Percentiles rank a stretch among this genome's conserved stretches.
Conservation (phyloP, 2,113 vertebrate species). For the Mixornis gularis region DNA sequence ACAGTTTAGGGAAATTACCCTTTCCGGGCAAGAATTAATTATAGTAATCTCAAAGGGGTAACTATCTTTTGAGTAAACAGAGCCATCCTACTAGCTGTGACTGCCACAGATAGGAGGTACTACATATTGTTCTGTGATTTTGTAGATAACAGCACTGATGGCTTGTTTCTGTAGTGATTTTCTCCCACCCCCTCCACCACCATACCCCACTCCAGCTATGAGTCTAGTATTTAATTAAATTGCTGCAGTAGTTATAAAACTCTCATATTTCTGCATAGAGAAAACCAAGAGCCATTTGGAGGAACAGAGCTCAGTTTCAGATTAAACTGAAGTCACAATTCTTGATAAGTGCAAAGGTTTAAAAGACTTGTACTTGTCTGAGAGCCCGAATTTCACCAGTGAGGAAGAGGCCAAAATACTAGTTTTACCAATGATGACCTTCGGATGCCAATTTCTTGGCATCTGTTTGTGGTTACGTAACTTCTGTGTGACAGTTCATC, state of each 20-base stretch:
- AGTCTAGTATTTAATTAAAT: not conserved
- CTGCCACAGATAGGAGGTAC: not conserved
- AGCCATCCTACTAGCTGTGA: not conserved
- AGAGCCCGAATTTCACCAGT: not conserved
- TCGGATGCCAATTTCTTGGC: not conserved
- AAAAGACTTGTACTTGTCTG: not conserved
- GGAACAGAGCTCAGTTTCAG: not conserved
- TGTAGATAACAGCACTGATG: not conserved
- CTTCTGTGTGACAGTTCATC: not conserved
- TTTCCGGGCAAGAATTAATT: not conserved
- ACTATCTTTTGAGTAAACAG: not conserved
- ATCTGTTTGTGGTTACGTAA: not conserved
- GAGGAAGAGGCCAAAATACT: not conserved
- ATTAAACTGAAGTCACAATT: not conserved
- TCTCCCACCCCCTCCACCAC: not conserved
- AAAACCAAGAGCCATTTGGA: not conserved
- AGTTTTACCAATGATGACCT: not conserved
- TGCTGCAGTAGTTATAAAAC: not conserved
- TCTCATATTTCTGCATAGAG: not conserved
- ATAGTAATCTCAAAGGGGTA: not conserved
- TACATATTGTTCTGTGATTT: not conserved
- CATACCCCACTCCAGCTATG: rapidly evolving
- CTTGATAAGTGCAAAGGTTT: not conserved
- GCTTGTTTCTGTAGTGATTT: not conserved
- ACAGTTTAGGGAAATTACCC: not conserved